Evolutionary conservation across 92 coral and sea anemone species (phyloP), one percentile per base, ranked within the genome.

Genomic region (Actinostola sp.): DNA sequence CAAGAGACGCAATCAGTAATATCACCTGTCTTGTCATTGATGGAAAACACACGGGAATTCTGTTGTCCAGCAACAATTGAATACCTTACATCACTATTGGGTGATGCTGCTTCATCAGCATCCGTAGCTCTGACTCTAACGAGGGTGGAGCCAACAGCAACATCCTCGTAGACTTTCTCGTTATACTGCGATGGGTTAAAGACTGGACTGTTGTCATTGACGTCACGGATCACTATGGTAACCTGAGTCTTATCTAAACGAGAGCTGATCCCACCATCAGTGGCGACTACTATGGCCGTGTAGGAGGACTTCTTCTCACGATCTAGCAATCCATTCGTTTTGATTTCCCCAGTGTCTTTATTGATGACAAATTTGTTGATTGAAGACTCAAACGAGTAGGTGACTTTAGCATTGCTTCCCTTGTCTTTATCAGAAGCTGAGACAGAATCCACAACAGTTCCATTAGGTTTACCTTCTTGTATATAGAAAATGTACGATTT

Each of bases 191-290:
- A 31, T 8, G 88, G 66, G 8, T 56, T 82, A 59, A 95, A 95
- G 59, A 23, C 57, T 20, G 99, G 99, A 33, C 60, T 49, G 71
- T 90, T 90, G 76, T 95, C 99, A 63, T 95, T 95, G 21, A 67
- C 55, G 61, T 95, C 99, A 20, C 71, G 52, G 1, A 95, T 81
- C 35, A 75, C 30, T 35, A 95, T 82, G 46, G 88, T 80, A 51
- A 90, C 89, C 16, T 44, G 79, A 3, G 78, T 76, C 50, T 71
- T 81, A 53, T 80, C 93, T 14, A 36, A 48, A 23, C 92, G 88
- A 12, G 95, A 83, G 54, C 57, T 80, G 35, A 6, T 52, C 12
- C 97, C 89, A 9, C 88, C 82, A 72, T 95, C 99, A 44, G 86
- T 56, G 12, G 85, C 99, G 60, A 79, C 81, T 4, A 93, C 93